A percentile compares a stretch with the other conserved stretches of the same genome.
Conservation (phyloP, 64 coral and sea anemone genomes). For the Montipora sp. region DNA sequence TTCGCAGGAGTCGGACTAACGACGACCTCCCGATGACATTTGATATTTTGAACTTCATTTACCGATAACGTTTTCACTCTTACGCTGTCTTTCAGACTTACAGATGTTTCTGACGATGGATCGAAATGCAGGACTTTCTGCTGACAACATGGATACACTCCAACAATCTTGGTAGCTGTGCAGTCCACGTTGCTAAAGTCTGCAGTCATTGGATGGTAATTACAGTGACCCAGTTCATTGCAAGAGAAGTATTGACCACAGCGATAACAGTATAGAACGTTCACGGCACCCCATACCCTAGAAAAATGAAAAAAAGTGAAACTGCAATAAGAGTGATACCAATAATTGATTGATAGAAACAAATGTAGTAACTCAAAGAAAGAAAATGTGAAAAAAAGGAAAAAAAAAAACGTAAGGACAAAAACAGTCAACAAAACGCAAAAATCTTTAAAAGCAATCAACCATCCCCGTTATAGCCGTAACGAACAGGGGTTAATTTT, state of each 20-base stretch:
- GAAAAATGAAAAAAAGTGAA: neutral
- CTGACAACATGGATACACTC: conserved; percentile 94
- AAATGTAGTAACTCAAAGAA: too few species aligned
- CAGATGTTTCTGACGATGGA: conserved; percentile 64
- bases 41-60: too few species aligned
- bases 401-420: too few species aligned
- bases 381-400: too few species aligned
- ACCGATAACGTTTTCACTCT: too few species aligned
- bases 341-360: too few species aligned
- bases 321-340: neutral
- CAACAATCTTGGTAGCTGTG: conserved; percentile 51
- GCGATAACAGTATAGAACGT: conserved; percentile 77
- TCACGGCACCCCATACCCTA: conserved; percentile 89
- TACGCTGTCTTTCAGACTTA: conserved; percentile 30
- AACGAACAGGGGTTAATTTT: too few species aligned
- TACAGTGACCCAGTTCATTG: conserved; percentile 88
- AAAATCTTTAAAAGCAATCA: too few species aligned
- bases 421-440: too few species aligned
- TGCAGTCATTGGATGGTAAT: conserved; percentile 70
- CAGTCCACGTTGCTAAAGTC: conserved; percentile 51
- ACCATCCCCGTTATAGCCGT: too few species aligned
- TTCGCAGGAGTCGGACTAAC: too few species aligned
- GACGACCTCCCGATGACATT: too few species aligned
- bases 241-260: conserved; percentile 86
- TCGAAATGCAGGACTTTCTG: conserved; percentile 88